Evolutionary conservation across 2,888 invertebrate species (phyloP), one percentile per base, ranked within the genome.

Genomic region (Chrysolina oricalcia): DNA sequence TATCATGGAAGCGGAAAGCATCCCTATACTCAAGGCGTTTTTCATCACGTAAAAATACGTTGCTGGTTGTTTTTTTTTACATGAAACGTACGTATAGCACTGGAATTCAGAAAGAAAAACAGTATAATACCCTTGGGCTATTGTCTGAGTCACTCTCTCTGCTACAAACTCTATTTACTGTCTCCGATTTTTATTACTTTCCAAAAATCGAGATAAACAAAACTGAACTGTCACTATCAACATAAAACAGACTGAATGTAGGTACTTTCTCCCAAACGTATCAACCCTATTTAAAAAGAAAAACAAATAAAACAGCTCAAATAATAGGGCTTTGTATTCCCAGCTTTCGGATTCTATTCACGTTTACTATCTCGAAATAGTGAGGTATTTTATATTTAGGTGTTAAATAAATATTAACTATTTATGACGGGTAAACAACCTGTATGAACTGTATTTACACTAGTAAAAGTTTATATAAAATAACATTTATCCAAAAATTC

Each of bases 401-500:
- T 74, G 63, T 68, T 66, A 56, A 72, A 64, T 66, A 73, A 70
- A 75, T 76, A 76, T 71, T 53, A 74, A 80, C 78, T 78, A 80
- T 81, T 81, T 79, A 72, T 74, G 66, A 66, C 62, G 64, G 64
- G 76, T 79, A 78, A 79, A 77, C 78, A 79, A 59, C 77, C 75
- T 73, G 78, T 75, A 75, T 78, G 78, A 79, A 50, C 64, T 41
- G 19, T 80, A 79, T 81, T 81, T 79, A 77, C 79, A 77, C 78
- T 78, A 73, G 73, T 71, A 78, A 74, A 79, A 75, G 79, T 75
- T 79, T 71, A 81, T 79, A 78, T 78, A 75, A 74, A 81, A 81
- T 81, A 81, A 81, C 80, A 81, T 81, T 80, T 80, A 76, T 78
- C 76, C 76, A 76, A 79, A 76, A 79, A 79, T 77, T 77, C 79